These are phyloP conservation scores for Rhinogobio ventralis DNA, from an alignment of 2,797 vertebrate species.

Conservation along the genomic window DNA sequence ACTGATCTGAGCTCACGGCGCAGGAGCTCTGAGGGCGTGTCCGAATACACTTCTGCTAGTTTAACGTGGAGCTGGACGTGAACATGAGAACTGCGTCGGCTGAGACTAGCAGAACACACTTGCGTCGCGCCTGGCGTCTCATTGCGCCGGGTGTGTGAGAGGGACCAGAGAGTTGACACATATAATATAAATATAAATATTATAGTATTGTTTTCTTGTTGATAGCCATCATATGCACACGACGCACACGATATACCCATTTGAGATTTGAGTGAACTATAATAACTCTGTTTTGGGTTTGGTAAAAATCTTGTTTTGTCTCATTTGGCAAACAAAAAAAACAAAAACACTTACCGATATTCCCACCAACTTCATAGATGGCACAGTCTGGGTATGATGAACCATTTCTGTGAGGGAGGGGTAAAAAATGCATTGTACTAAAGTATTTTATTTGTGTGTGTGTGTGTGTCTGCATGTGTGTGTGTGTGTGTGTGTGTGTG, in stretches of 20 bases:
- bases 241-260: fast-evolving
- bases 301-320: neutral
- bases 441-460: neutral
- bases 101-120: too few species aligned
- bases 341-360: slow-evolving; percentile 79
- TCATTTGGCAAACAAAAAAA: neutral
- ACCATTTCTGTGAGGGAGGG: slow-evolving; percentile 73
- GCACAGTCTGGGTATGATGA: slow-evolving; percentile 74
- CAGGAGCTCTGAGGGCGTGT: too few species aligned
- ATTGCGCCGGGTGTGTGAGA: too few species aligned
- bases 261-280: neutral
- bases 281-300: neutral
- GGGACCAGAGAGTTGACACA: neutral
- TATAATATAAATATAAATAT: neutral
- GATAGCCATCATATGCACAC: neutral
- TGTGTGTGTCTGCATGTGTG: neutral
- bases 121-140: too few species aligned
- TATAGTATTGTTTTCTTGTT: too few species aligned
- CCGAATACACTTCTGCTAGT: too few species aligned
- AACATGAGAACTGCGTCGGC: too few species aligned
- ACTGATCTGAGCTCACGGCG: too few species aligned
- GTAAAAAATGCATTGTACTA: neutral
- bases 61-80: too few species aligned
- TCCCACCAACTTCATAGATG: slow-evolving; percentile 89
- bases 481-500: neutral